A percentile compares a stretch with the other conserved stretches of the same genome.
These are phyloP conservation scores for Hymenopus coronatus DNA, from an alignment of 2,888 invertebrate species.

Conservation along the genomic window DNA sequence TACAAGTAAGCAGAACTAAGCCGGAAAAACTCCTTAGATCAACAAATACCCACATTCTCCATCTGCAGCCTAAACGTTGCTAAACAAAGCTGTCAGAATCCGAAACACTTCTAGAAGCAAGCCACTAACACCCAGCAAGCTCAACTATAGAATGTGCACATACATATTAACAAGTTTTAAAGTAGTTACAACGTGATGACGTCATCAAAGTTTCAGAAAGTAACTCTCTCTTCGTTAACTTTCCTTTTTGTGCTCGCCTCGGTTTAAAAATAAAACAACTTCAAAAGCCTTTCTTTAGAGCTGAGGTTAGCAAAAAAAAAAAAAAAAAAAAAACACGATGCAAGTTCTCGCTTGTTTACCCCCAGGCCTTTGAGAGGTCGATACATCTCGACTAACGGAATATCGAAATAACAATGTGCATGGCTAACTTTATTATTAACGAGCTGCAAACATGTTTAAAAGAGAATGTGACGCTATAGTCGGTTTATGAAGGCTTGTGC, in stretches of 20 bases:
- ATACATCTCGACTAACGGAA: background rate
- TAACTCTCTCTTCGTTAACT: background rate
- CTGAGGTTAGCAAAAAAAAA: background rate
- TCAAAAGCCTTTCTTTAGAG: background rate
- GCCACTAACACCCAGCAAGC: background rate
- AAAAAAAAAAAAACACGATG: background rate
- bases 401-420: background rate
- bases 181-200: background rate
- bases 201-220: background rate
- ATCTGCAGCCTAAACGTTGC: background rate
- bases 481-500: background rate
- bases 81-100: background rate
- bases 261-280: background rate
- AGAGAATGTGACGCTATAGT: background rate
- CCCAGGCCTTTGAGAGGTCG: background rate
- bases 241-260: background rate
- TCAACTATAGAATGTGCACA: background rate
- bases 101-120: background rate
- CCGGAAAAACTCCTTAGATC: background rate
- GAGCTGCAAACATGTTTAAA: background rate
- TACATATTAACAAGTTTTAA: background rate
- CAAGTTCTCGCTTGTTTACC: background rate
- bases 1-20: background rate
- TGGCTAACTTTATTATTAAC: background rate
- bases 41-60: background rate